Base-by-base conservation (phyloP, 2,797 vertebrate genomes). In the Peromyscus nudipes region DNA sequence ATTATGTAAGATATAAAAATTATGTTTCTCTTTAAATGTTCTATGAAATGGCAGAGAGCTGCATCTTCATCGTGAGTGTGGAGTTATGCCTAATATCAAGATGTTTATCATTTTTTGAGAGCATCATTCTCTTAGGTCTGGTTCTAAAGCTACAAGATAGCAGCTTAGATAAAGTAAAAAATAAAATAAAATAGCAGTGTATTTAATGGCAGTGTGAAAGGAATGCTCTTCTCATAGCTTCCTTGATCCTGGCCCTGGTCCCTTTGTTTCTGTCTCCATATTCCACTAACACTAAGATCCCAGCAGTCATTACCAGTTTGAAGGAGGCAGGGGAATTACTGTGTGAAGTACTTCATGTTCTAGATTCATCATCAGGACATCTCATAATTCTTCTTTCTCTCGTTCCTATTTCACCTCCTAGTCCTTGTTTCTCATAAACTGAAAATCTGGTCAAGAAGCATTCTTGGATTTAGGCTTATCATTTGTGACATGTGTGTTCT, bases 11-110 rank as follows among this genome's bases (percentile, higher is more conserved):
- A 92, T 90, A 86, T 94, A 82, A 96, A 86, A 76, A 83, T 77
- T 94, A 83, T 31, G 71, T 49, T 97, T 94, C 40, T 89, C 77
- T 89, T 73, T n/a, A 95, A 96, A 93, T 88, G 64, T 93, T 67
- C 52, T 95, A 16, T 83, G 89, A 94, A 93, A 91, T 37, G 23
- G 7, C 52, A 84, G 14, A 52, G 27, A 94, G 23, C 52, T 73
- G 92, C 34, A 86, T 91, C 94, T 79, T 65, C 49, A 89, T 92
- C 90, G 52, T 71, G 37, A 49, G 1, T 57, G 13, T 97, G 52
- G 85, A 31, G 84, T 93, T 89, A 84, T 94, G 73, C 92, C 62
- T 91, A 83, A 85, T 83, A 83, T 79, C 85, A 92, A 49, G 29
- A 31, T 85, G 34, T 94, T 95, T 89, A 57, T 94, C 25, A 16